Conservation (phyloP, 2,888 invertebrate genomes). For the Hylaea fasciaria region DNA sequence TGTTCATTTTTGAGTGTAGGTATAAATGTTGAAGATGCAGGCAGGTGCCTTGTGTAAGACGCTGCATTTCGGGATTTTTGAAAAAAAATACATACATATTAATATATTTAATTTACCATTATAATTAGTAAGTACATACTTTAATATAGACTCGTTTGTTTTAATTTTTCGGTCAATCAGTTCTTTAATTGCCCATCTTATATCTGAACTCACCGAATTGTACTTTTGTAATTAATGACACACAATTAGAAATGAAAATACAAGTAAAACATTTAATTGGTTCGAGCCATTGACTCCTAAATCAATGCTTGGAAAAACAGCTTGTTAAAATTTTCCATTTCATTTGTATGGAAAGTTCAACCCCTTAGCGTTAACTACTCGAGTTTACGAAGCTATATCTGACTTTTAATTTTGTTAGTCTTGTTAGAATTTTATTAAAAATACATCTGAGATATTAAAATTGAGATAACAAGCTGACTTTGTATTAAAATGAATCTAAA, state of each 20-base stretch:
- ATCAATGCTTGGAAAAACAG: conserved; percentile 48
- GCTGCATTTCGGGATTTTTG: too few relatives aligned
- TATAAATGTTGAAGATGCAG: too few relatives aligned
- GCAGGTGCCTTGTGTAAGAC: too few relatives aligned
- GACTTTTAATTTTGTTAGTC: conserved; percentile 32
- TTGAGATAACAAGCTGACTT: conserved; percentile 11
- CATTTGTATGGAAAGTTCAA: conserved; percentile 74
- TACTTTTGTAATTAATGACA: conserved; percentile 34
- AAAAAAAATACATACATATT: too few relatives aligned
- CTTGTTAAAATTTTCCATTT: conserved; percentile 84
- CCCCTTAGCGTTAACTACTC: conserved; percentile 57
- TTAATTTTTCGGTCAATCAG: background rate
- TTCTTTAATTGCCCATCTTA: conserved; percentile 1
- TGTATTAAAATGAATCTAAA: background rate
- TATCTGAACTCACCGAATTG: conserved; percentile 6
- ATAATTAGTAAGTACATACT: too few relatives aligned
- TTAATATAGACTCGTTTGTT: too few relatives aligned
- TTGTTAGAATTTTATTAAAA: conserved; percentile 28
- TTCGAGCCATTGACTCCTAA: conserved; percentile 61
- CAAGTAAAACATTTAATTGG: conserved; percentile 67
- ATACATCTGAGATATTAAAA: background rate
- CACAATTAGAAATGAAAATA: conserved; percentile 52
- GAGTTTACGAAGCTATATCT: conserved; percentile 11
- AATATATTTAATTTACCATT: too few relatives aligned
- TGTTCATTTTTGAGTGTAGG: too few relatives aligned